Evolutionary conservation across 2,797 vertebrate species (phyloP).

Genomic region (Propithecus perrieri): DNA sequence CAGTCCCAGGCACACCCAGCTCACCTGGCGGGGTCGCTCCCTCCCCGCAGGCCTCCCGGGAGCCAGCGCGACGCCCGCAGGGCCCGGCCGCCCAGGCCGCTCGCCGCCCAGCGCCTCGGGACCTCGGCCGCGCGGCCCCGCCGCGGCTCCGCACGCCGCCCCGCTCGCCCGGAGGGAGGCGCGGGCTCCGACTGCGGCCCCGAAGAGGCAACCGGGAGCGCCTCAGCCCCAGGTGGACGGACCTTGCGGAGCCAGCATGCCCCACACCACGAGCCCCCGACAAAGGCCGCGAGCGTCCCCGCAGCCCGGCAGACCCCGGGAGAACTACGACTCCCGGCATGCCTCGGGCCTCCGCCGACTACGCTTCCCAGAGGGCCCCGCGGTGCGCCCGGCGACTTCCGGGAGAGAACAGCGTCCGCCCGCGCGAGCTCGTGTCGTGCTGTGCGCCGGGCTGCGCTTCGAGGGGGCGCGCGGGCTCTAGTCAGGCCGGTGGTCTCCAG

Average conservation of each 20-base stretch:
- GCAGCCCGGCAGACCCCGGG: fast-evolving
- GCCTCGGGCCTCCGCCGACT: neutral
- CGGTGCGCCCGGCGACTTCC: neutral
- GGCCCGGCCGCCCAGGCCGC: neutral
- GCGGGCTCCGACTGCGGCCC: neutral
- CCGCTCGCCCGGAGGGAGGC: neutral
- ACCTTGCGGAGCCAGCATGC: too few relatives aligned
- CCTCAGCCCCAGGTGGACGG: neutral
- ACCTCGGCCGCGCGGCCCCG: neutral
- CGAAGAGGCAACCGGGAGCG: neutral
- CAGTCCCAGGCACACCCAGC: neutral
- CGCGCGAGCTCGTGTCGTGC: fast-evolving
- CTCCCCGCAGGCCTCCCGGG: neutral
- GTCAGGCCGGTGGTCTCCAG: fast-evolving
- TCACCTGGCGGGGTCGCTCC: neutral
- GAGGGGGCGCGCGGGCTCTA: fast-evolving
- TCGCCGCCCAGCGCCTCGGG: neutral
- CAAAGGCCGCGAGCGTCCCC: neutral
- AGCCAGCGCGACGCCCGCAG: neutral
- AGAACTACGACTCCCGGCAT: slow-evolving; percentile 57
- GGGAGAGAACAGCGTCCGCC: fast-evolving
- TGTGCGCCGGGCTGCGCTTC: fast-evolving
- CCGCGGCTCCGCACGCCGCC: neutral
- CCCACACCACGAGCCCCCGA: neutral
- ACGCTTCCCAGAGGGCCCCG: slow-evolving; percentile 34